Percentiles rank a stretch among this genome's conserved stretches.
Conservation (phyloP, 2,888 invertebrate species). For the Hedychridium roseum region DNA sequence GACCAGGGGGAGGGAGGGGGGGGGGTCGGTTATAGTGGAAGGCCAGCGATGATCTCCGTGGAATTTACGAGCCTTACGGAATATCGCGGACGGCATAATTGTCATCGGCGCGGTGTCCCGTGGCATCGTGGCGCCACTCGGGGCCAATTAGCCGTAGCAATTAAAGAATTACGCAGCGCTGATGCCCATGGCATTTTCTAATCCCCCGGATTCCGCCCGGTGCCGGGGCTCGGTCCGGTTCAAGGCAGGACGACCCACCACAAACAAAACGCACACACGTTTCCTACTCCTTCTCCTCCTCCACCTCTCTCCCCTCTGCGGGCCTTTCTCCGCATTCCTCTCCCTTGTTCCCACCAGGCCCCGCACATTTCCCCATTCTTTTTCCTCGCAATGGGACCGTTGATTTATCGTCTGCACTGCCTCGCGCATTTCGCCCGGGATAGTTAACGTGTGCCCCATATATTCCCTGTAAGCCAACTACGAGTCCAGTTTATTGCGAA, state of each 20-base stretch:
- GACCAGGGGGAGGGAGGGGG: conserved; percentile 14
- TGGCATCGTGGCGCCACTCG: conserved; percentile 57
- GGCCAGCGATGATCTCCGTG: conserved; percentile 33
- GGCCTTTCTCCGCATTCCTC: too few species aligned
- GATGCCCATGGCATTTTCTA: conserved; percentile 17
- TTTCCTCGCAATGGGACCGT: too few species aligned
- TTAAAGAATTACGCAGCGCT: conserved; percentile 47
- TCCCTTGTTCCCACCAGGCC: too few species aligned
- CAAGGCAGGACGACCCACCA: conserved; percentile 23
- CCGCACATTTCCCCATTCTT: too few species aligned
- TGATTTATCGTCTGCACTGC: too few species aligned
- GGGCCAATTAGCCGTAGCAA: conserved; percentile 60
- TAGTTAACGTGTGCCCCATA: too few species aligned
- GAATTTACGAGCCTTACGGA: conserved; percentile 31
- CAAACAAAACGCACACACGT: too few species aligned
- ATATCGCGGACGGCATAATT: conserved; percentile 36
- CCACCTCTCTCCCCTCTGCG: too few species aligned
- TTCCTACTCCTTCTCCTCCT: too few species aligned
- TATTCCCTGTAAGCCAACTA: too few species aligned
- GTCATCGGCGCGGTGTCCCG: conserved; percentile 42
- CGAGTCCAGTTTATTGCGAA: too few species aligned
- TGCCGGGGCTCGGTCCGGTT: conserved; percentile 17
- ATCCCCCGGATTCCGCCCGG: conserved; percentile 26
- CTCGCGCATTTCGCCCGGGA: too few species aligned
- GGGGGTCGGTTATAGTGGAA: conserved; percentile 22